phyloP scores from a whole-genome alignment of 2,113 vertebrate genomes.

The Peromyscus maniculatus region DNA sequence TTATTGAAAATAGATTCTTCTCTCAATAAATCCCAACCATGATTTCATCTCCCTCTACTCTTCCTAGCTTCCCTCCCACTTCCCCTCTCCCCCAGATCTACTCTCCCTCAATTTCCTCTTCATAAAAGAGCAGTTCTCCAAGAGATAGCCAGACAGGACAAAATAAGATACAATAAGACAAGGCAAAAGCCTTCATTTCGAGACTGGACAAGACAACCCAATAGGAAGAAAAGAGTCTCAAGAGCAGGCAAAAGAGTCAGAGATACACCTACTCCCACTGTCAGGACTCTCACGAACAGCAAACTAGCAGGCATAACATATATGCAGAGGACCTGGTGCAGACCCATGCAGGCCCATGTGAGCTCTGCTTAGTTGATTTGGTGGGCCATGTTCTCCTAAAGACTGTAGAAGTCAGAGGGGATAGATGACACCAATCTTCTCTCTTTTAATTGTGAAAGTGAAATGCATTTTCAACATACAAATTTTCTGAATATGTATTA shows the following conservation, averaged over 20 bases:
- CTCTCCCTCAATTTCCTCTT: not conserved
- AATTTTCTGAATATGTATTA: not conserved
- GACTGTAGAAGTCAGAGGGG: not conserved
- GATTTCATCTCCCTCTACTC: not conserved
- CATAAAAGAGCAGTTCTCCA: not conserved
- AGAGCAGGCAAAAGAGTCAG: not conserved
- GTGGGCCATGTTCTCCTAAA: not conserved
- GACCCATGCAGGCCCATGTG: not conserved
- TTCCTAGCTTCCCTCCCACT: not conserved
- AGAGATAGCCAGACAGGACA: not conserved
- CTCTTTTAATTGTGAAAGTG: not conserved
- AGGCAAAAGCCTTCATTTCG: not conserved
- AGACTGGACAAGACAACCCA: not conserved
- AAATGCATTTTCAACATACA: not conserved
- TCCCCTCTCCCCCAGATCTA: not conserved
- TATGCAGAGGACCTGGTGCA: not conserved
- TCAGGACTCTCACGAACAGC: not conserved
- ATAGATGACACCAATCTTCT: not conserved
- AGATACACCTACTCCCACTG: not conserved
- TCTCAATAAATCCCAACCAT: not conserved
- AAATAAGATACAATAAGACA: not conserved
- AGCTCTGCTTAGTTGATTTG: not conserved
- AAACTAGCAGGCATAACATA: not conserved
- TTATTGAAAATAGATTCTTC: not conserved
- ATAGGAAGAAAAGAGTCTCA: not conserved